Conservation (phyloP, 2,113 vertebrate species). For the Eurystomus gularis region DNA sequence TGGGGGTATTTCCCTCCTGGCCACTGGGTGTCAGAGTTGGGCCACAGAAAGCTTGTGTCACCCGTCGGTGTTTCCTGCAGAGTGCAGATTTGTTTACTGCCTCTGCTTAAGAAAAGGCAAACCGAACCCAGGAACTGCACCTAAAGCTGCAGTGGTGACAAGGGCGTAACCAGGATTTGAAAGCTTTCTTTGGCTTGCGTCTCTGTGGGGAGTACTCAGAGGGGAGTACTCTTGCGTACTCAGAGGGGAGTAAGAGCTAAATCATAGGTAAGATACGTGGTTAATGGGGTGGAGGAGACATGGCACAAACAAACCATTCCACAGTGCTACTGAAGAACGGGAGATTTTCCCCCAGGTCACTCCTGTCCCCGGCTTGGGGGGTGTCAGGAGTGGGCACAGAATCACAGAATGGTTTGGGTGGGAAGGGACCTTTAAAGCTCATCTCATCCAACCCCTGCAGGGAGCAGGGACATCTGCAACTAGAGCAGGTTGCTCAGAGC, state of each 20-base stretch:
- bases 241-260: background rate
- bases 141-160: background rate
- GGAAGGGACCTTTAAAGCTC: background rate
- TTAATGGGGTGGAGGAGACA: background rate
- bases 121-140: background rate
- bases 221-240: too few species aligned
- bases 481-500: background rate
- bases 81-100: background rate
- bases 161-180: background rate
- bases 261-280: accelerated
- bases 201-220: too few species aligned
- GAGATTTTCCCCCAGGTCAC: background rate
- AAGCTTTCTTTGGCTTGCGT: background rate
- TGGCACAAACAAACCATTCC: background rate
- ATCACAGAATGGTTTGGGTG: background rate
- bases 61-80: background rate
- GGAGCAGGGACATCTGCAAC: background rate
- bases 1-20: background rate
- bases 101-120: too few species aligned
- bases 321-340: background rate
- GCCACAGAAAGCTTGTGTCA: background rate
- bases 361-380: background rate
- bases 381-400: background rate
- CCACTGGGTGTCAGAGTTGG: conserved; percentile 36
- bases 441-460: background rate